phyloP scores from a whole-genome alignment of 1,140 invertebrate species.

The Drosophila murphyi region DNA sequence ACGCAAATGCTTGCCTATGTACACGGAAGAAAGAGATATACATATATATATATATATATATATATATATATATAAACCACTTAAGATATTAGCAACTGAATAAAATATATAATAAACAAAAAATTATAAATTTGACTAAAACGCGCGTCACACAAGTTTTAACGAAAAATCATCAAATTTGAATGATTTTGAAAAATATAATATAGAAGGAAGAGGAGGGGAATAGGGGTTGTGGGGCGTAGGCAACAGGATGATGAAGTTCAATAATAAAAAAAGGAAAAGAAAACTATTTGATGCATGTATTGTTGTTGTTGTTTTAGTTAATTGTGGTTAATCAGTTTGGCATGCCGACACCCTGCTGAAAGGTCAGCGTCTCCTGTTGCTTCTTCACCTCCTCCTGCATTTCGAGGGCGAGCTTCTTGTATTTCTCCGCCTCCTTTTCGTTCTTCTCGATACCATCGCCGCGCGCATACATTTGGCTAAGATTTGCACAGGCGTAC shows the following conservation, averaged over 20 bases:
- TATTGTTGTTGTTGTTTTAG: background rate
- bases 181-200: background rate
- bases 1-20: conserved; percentile 43
- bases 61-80: conserved; percentile 23
- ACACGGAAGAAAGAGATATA: conserved; percentile 32
- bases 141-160: background rate
- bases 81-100: conserved; percentile 21
- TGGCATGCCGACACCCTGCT: conserved; percentile 86
- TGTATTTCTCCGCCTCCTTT: conserved; percentile 89
- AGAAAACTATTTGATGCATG: background rate
- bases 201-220: too few relatives aligned
- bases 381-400: conserved; percentile 88
- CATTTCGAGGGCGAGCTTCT: conserved; percentile 88
- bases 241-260: background rate
- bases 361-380: conserved; percentile 87
- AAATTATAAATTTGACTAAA: background rate
- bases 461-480: conserved; percentile 89
- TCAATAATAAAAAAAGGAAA: background rate
- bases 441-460: conserved; percentile 90
- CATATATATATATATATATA: conserved; percentile 12
- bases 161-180: background rate
- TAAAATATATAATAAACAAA: background rate
- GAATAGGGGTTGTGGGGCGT: background rate
- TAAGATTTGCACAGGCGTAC: conserved; percentile 94
- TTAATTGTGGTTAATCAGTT: conserved; percentile 47